Base-by-base conservation (phyloP, 2,888 invertebrate genomes). In the Nomada lathburiana region DNA sequence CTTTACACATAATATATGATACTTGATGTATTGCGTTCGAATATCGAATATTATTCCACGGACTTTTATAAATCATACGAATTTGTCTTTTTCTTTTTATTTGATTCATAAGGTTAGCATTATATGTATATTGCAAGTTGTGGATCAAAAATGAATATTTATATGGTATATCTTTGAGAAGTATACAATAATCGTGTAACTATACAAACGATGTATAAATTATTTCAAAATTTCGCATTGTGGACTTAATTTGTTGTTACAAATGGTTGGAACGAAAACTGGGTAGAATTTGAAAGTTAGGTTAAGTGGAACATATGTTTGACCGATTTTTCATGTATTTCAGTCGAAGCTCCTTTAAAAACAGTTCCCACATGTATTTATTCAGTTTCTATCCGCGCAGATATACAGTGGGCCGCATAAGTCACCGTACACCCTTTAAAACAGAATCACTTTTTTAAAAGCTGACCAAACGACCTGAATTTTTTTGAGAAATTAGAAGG, bases 291-390 rank as follows among this genome's bases (percentile, higher is more conserved):
- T 52, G n/a, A 16, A 23, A 42, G 23, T 26, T 42, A 53, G 42
- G 71, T 64, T 72, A 64, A 72, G 23, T n/a, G 42, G 13, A 72
- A 72, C 71, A 72, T 72, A 72, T 72, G 71, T 52, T 72, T 42
- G 42, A 42, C 13, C 42, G 11, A n/a, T 18, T 71, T 52, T 18
- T 72, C 36, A 20, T 18, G 3, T 26, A 64, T 16, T 53, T 64
- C n/a, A 9, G 20, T 26, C 4, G 2, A 23, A 16, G 23, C 9
- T 18, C 26, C 29, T 52, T 63, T 2, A 2, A 70, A 50, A 60
- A 67, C 20, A 23, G 2, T 42, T 2, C 0, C 10, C 13, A 18
- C 11, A 16, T 29, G 10, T 13, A 63, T 2, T 52, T 23, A 42
- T n/a, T 42, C 23, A 42, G 9, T 52, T 63, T 52, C 2, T 71